Evolutionary conservation across 2,888 invertebrate species (phyloP).

Genomic region (Amblyteles armatorius): DNA sequence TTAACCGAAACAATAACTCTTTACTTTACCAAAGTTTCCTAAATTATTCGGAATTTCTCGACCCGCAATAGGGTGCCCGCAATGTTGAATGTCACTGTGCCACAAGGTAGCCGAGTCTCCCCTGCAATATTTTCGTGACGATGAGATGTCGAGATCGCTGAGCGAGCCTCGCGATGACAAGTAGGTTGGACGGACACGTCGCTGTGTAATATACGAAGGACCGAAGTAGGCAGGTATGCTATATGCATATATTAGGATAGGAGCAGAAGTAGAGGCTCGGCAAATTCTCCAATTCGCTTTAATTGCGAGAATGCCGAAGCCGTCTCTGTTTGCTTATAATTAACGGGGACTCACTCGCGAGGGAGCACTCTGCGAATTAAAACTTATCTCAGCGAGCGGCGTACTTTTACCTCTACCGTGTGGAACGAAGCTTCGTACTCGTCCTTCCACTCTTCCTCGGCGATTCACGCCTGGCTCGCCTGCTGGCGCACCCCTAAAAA

Average conservation of each 20-base stretch:
- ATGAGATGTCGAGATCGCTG: constrained; percentile 36
- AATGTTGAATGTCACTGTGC: no score
- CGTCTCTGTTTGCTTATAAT: constrained; percentile 75
- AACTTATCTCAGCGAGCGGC: constrained; percentile 67
- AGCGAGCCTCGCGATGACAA: constrained; percentile 42
- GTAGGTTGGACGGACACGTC: constrained; percentile 44
- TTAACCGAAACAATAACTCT: no score
- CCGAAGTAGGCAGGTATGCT: neutral
- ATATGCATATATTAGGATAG: constrained; percentile 4
- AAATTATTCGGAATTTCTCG: no score
- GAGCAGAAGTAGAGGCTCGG: constrained; percentile 31
- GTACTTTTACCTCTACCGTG: constrained; percentile 40
- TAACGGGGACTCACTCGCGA: constrained; percentile 68
- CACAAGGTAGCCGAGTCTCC: neutral
- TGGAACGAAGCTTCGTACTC: constrained; percentile 27
- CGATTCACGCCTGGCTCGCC: constrained; percentile 17
- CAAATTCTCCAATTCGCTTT: constrained; percentile 69
- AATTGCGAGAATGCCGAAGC: constrained; percentile 70
- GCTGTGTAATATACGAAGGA: neutral
- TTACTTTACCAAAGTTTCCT: no score
- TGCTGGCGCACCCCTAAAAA: constrained; percentile 41
- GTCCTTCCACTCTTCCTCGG: constrained; percentile 11
- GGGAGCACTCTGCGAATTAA: constrained; percentile 73
- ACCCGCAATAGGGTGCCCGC: no score
- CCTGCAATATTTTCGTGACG: constrained; percentile 31